phyloP scores from a whole-genome alignment of 2,113 vertebrate genomes.

The Sigmodon hispidus region DNA sequence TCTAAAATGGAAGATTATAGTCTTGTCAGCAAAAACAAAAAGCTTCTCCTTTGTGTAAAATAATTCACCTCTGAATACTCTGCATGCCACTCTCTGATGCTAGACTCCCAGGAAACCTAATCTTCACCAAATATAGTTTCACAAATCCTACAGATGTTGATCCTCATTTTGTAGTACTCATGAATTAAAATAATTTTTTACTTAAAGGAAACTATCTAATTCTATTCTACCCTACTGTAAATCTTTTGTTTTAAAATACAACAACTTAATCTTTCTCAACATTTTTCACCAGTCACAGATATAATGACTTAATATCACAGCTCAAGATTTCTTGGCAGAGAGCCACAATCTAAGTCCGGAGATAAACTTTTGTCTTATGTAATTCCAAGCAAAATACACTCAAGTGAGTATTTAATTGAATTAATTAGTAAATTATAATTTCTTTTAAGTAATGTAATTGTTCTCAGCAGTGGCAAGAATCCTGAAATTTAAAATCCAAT shows the following conservation, averaged over 20 bases:
- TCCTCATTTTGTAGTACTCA: neutral
- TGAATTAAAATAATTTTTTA: neutral
- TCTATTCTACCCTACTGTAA: neutral
- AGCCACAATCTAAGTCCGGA: slow-evolving; percentile 56
- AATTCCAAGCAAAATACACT: slow-evolving; percentile 47
- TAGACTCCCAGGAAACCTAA: neutral
- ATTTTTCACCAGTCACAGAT: neutral
- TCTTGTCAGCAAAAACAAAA: neutral
- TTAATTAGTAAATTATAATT: slow-evolving; percentile 72
- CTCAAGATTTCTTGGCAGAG: slow-evolving; percentile 44
- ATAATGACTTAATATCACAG: slow-evolving; percentile 54
- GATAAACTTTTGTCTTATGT: slow-evolving; percentile 58
- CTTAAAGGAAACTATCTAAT: neutral
- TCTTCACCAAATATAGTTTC: neutral
- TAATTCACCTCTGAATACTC: fast-evolving
- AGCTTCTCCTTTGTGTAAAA: fast-evolving
- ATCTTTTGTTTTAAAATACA: neutral
- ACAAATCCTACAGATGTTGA: neutral
- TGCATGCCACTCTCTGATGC: neutral
- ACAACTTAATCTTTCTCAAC: slow-evolving; percentile 29
- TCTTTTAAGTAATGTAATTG: slow-evolving; percentile 71
- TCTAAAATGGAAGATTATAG: neutral
- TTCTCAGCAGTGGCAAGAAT: slow-evolving; percentile 63
- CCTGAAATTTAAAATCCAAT: slow-evolving; percentile 51
- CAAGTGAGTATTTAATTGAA: slow-evolving; percentile 70